Base-by-base conservation (phyloP, 2,113 vertebrate genomes). In the Lepisosteus osseus region DNA sequence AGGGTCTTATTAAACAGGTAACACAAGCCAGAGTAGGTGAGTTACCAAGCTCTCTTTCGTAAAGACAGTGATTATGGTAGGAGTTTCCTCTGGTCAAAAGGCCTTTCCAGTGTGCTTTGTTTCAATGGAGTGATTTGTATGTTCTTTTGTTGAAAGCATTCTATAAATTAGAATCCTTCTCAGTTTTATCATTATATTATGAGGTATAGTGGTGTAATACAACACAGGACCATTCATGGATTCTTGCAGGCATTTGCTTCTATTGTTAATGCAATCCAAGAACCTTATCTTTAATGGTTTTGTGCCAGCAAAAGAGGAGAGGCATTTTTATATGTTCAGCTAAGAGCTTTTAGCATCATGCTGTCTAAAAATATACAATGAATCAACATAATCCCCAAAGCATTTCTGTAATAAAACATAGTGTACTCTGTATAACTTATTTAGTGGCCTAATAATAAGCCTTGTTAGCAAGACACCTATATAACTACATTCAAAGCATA, bases 31-130 rank as follows among this genome's bases (percentile, higher is more conserved):
- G 13, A 67, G 45, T 15, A 68, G 66, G 47, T 29, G 47, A 55
- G 66, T 29, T 54, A 44, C 7, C 29, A 45, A 55, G n/a, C 66
- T 15, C 54, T n/a, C 40, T 57, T 59, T 59, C n/a, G 43, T 59
- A 59, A 59, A 59, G 40, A 7, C 51, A 69, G 54, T 57, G 12
- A 69, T 59, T 69, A 17, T 57, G 56, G 41, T 54, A 54, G 66
- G 45, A 47, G 9, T 54, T 68, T 14, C 51, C 51, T 54, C 51
- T 54, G 47, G 47, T 54, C 47, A 68, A 68, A 15, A 55, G 6
- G 40, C 9, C 41, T 54, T 69, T 69, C 59, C 68, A 59, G 17
- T 13, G 2, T 8, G 4, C 4, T 7, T 12, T 6, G 40, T 7
- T 51, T 44, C 29, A 43, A 56, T 6, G 54, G 12, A 61, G 54